Evolutionary conservation across 2,888 invertebrate species (phyloP), one percentile per base, ranked within the genome.

Genomic region (Zaprionus bogoriensis): DNA sequence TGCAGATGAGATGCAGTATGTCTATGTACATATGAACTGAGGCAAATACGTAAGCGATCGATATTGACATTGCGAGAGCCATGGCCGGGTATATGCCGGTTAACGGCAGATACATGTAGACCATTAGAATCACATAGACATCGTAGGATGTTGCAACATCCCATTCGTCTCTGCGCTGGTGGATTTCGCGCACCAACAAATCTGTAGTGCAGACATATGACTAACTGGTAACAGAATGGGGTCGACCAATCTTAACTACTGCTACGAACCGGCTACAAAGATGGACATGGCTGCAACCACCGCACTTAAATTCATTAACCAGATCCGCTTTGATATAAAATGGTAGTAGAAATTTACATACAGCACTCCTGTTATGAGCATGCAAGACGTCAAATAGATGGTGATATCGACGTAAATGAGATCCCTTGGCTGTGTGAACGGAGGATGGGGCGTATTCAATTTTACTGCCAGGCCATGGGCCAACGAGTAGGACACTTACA

Each of bases 91-190:
- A 2, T 7, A 67, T 52, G 14, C 22, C 5, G 4, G 73, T 60
- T 17, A 81, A 67, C 2, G 80, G 80, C 4, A 81, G 28, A 53
- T 77, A 81, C 46, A 80, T 64, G 23, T 75, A 81, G 1, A 80
- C 57, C 58, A 63, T 51, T 7, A 61, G 50, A 2, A 73, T 14
- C 0, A 61, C 30, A 12, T 83, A 80, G 0, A 58, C 55, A 30
- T 75, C 77, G 44, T 61, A 80, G 25, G 77, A 52, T 0, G 70
- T 50, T 0, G 41, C 58, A 14, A 60, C 25, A 0, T 28, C 1
- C 69, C 73, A 75, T 2, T 60, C 32, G 7, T 67, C 2, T 0
- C 4, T 50, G 14, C 4, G n/a, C 22, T 17, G 81, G 81, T 67
- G 75, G 0, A 55, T n/a, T n/a, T n/a, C n/a, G n/a, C n/a, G n/a